phyloP scores from a whole-genome alignment of 1,140 invertebrate species.

The Drosophila pallidifrons region DNA sequence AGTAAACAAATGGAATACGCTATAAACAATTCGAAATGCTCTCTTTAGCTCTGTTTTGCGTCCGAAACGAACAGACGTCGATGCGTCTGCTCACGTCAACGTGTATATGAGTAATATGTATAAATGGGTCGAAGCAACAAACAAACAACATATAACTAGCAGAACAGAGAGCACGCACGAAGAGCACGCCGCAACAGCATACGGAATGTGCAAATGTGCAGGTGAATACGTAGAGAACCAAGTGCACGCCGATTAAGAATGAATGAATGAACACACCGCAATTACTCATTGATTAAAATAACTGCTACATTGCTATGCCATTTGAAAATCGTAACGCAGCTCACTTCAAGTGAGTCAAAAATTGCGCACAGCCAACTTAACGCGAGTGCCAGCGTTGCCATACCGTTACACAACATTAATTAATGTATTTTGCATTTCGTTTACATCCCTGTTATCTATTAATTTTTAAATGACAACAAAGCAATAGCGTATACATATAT shows the following conservation, averaged over 20 bases:
- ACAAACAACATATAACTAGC: conserved; percentile 30
- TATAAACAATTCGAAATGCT: conserved; percentile 62
- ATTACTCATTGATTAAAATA: conserved; percentile 17
- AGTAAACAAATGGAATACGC: conserved; percentile 74
- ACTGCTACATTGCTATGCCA: not conserved
- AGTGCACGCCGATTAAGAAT: conserved; percentile 26
- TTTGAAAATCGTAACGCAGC: conserved; percentile 21
- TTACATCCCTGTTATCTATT: conserved; percentile 30
- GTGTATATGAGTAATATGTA: conserved; percentile 55
- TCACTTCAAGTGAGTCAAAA: conserved; percentile 12
- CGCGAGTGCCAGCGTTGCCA: conserved; percentile 29
- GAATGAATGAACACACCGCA: conserved; percentile 30
- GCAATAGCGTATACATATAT: conserved; percentile 6
- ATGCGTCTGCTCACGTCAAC: conserved; percentile 69
- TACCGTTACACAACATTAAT: conserved; percentile 3
- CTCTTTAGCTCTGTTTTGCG: conserved; percentile 39
- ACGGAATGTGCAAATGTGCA: conserved; percentile 37
- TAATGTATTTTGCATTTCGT: conserved; percentile 21
- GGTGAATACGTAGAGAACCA: conserved; percentile 12
- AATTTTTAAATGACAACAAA: conserved; percentile 46
- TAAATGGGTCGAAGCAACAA: conserved; percentile 47
- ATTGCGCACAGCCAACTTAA: conserved; percentile 42
- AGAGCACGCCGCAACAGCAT: conserved; percentile 38
- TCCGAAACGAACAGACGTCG: conserved; percentile 39
- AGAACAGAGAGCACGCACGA: conserved; percentile 18